Evolutionary conservation across 1,140 invertebrate species (phyloP).

Genomic region (Copidosoma floridanum): DNA sequence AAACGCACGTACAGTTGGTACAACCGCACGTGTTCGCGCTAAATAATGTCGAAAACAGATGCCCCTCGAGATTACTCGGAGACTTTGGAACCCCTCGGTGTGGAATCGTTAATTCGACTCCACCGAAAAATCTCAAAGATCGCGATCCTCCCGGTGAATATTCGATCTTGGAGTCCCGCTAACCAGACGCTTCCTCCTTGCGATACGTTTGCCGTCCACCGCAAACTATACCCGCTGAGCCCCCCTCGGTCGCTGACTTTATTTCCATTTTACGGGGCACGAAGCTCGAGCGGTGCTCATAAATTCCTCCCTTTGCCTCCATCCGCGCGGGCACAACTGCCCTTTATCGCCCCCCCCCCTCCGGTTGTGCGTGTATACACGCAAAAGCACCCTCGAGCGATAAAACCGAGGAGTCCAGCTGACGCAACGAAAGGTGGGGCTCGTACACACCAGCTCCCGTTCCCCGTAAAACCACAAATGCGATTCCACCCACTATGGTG

Average conservation of each 20-base stretch:
- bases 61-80: no score
- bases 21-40: no score
- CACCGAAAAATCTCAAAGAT: background rate
- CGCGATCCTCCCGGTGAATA: constrained; percentile 1
- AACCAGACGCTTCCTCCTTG: background rate
- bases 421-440: no score
- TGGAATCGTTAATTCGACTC: no score
- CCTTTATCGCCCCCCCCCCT: background rate
- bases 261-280: constrained; percentile 19
- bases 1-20: background rate
- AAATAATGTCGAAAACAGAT: no score
- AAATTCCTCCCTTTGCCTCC: constrained; percentile 10
- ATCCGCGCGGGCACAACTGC: background rate
- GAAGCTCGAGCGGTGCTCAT: no score
- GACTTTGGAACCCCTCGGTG: no score
- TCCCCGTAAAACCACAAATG: constrained; percentile 38
- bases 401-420: no score
- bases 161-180: background rate
- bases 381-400: no score
- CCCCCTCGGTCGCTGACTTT: no score
- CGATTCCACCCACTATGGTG: constrained; percentile 26
- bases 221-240: background rate
- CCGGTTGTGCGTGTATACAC: no score
- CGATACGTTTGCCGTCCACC: no score
- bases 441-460: background rate